Base-by-base conservation (phyloP, 2,797 vertebrate species). In the Selene dorsalis region DNA sequence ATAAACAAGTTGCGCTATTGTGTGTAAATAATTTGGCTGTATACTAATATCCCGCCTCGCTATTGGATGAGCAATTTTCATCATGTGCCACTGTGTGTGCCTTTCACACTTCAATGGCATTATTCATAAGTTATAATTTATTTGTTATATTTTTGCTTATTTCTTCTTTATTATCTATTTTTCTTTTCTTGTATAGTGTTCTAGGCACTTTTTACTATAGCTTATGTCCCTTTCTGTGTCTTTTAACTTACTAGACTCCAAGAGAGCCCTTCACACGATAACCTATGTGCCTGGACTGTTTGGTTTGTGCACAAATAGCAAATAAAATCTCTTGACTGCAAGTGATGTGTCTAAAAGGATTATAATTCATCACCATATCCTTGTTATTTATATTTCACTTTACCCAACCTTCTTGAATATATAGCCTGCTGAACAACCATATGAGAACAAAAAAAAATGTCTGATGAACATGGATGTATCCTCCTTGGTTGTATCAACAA, bases 341-440 rank as follows among this genome's bases (percentile, higher is more conserved):
- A n/a, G n/a, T n/a, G n/a, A n/a, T n/a, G 30, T 28, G 59, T 73
- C 60, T 47, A 13, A 47, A 74, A 80, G 41, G n/a, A 28, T 43
- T 58, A 63, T 73, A 28, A 76, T 79, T 62, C 73, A 75, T 82
- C 24, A 52, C 58, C 14, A 50, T 32, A 56, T 30, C 57, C 12
- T 48, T 56, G 68, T 32, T 80, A 77, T 81, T 80, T 71, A 52
- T 70, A 64, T 59, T 74, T 53, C 17, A 60, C 60, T 61, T 24
- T n/a, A 71, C 16, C 62, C 13, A 53, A 28, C 24, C 45, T 28
- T 77, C 12, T 39, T 48, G 20, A 57, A 66, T 43, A 52, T 63
- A 28, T 7, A 39, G 28, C 35, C 55, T 28, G 30, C 50, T 77
- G 53, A 35, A 14, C 2, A n/a, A 20, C 20, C 18, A 63, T 6